These are phyloP conservation scores for Actias luna DNA, from an alignment of 2,888 invertebrate genomes.

Conservation along the genomic window DNA sequence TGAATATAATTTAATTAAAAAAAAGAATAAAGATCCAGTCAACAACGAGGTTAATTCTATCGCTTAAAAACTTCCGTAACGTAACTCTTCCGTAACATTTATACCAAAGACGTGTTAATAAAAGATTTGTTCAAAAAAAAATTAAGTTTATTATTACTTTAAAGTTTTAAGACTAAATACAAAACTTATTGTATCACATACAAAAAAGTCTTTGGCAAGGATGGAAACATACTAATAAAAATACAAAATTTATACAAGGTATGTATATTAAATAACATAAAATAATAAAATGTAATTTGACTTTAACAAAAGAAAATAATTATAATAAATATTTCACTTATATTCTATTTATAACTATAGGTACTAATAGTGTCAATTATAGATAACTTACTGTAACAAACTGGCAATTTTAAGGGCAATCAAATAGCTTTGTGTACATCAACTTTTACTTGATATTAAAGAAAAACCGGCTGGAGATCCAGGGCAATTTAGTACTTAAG, in stretches of 20 bases:
- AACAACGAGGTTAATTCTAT: conserved; percentile 11
- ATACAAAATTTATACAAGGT: conserved; percentile 28
- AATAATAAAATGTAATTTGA: conserved; percentile 9
- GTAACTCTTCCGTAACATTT: too few species aligned
- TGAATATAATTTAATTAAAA: conserved; percentile 52
- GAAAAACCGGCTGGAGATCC: background rate
- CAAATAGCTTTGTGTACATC: background rate
- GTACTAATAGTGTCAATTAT: conserved; percentile 30
- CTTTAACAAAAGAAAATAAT: conserved; percentile 20
- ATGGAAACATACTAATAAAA: conserved; percentile 58
- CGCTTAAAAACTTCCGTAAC: too few species aligned
- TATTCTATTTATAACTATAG: conserved; percentile 26
- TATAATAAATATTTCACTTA: conserved; percentile 27
- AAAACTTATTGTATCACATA: conserved; percentile 78
- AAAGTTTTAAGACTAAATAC: conserved; percentile 67
- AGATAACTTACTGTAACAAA: background rate
- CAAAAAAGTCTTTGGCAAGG: conserved; percentile 78
- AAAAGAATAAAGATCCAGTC: conserved; percentile 30
- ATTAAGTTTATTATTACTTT: conserved; percentile 51
- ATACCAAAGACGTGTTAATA: conserved; percentile 22
- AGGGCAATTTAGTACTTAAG: background rate
- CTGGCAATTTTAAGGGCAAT: background rate
- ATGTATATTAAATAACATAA: too few species aligned
- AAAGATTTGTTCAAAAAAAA: conserved; percentile 34
- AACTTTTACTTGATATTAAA: background rate